Evolutionary conservation across 2,888 invertebrate species (phyloP), one percentile per base, ranked within the genome.

Genomic region (Cabera pusaria): DNA sequence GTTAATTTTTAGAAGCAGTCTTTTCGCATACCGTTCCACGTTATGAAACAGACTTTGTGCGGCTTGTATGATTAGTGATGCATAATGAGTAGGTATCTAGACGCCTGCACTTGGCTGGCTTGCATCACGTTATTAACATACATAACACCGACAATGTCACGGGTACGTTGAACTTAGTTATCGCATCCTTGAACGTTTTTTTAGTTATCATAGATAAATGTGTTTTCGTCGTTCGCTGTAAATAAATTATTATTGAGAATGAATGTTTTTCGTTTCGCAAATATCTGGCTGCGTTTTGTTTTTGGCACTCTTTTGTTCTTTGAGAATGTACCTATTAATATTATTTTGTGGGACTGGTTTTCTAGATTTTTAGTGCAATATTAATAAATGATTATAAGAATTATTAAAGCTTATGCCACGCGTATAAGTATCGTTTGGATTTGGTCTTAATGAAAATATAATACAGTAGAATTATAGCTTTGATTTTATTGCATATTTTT

Each of bases 151-250:
- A 54, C 85, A 87, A 87, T 81, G 86, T 85, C 86, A 86, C 46
- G 56, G 53, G 86, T 64, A 51, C 82, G 55, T 70, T 85, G 86
- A 85, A 82, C 87, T 53, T 64, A 45, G 17, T 36, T 36, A 49
- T 33, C 52, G 64, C 64, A 80, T 81, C 85, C 85, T 86, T 86
- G 86, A 80, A 78, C 61, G 66, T 72, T 73, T 72, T 77, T 76
- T 70, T 72, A 68, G 65, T 68, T 72, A 67, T 66, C 51, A 44
- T 47, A 55, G 56, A 52, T 55, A 48, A 51, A 54, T 52, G 34
- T 49, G 50, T 56, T 55, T 47, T 48, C 24, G 31, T 19, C 38
- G 35, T 38, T 37, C 36, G 39, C 35, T 40, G 38, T 40, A 31
- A 41, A 38, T 44, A 39, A 41, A n/a, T n/a, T n/a, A n/a, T n/a